Evolutionary conservation across 1,140 invertebrate species (phyloP).

Genomic region (Trachymyrmex cornetzi): DNA sequence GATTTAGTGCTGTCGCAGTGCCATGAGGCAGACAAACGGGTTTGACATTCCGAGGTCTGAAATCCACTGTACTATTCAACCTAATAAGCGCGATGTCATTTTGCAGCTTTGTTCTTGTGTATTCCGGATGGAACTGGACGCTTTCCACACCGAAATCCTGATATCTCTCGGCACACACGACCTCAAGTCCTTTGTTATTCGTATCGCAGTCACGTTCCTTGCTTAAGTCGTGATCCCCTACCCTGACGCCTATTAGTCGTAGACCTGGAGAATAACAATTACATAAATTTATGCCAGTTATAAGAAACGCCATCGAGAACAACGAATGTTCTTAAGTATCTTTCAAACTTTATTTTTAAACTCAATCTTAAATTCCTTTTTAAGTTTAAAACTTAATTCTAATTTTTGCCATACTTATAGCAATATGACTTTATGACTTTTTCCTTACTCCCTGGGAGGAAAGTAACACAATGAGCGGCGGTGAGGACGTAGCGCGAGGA

Average conservation of each 20-base stretch:
- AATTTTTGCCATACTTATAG: background rate
- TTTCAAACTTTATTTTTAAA: background rate
- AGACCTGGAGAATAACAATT: conserved; percentile 77
- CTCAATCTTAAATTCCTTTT: background rate
- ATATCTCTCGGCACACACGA: conserved; percentile 87
- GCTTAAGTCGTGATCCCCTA: conserved; percentile 89
- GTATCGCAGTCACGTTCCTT: conserved; percentile 88
- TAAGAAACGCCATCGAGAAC: background rate
- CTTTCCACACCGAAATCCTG: conserved; percentile 88
- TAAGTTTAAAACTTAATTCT: background rate
- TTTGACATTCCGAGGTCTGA: conserved; percentile 85
- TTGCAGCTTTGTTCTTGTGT: conserved; percentile 82
- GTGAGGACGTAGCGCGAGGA: conserved; percentile 90
- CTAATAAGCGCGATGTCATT: conserved; percentile 90
- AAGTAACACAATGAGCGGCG: conserved; percentile 90
- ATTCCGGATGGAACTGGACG: conserved; percentile 87
- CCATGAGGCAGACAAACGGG: conserved; percentile 88
- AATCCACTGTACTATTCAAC: conserved; percentile 86
- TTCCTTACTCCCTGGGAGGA: conserved; percentile 78
- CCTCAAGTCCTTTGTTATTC: conserved; percentile 78
- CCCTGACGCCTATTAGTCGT: conserved; percentile 84
- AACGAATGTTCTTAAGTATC: conserved; percentile 53
- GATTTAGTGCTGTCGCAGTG: conserved; percentile 63
- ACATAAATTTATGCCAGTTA: background rate
- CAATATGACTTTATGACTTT: no score